These are phyloP conservation scores for Eulemur rubriventer DNA, from an alignment of 2,797 vertebrate genomes.

Conservation along the genomic window DNA sequence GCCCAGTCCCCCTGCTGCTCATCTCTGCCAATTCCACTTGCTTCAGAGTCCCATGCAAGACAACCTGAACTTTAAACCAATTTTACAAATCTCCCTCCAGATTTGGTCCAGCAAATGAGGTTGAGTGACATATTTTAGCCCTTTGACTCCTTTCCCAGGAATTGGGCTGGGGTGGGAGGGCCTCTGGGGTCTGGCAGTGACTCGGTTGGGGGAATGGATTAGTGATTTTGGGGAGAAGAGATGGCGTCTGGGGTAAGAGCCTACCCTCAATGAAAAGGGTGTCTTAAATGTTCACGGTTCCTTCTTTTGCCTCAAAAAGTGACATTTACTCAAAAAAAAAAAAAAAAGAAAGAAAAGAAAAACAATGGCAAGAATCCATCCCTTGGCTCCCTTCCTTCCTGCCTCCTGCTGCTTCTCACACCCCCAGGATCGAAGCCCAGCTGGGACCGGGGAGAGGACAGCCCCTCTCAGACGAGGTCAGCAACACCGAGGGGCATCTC, in stretches of 20 bases:
- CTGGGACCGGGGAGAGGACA: neutral
- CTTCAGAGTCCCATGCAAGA: neutral
- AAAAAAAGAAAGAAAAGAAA: constrained; percentile 63
- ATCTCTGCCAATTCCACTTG: neutral
- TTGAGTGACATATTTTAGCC: neutral
- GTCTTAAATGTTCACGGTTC: constrained; percentile 64
- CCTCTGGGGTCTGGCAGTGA: neutral
- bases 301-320: constrained; percentile 82
- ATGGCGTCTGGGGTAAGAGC: constrained; percentile 43
- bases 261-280: constrained; percentile 68
- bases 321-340: constrained; percentile 82
- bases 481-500: constrained; percentile 95
- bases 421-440: neutral
- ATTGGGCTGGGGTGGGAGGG: constrained; percentile 33
- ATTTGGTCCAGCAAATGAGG: constrained; percentile 54
- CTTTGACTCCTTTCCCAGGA: neutral
- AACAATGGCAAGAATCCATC: constrained; percentile 71
- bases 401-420: constrained; percentile 35
- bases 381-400: constrained; percentile 45
- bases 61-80: neutral
- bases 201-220: constrained; percentile 41
- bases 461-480: constrained; percentile 88
- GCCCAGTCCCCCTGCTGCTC: neutral
- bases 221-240: constrained; percentile 62
- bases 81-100: neutral